These are phyloP conservation scores for Myotis pilosus DNA, from an alignment of 2,797 vertebrate genomes.

Conservation along the genomic window DNA sequence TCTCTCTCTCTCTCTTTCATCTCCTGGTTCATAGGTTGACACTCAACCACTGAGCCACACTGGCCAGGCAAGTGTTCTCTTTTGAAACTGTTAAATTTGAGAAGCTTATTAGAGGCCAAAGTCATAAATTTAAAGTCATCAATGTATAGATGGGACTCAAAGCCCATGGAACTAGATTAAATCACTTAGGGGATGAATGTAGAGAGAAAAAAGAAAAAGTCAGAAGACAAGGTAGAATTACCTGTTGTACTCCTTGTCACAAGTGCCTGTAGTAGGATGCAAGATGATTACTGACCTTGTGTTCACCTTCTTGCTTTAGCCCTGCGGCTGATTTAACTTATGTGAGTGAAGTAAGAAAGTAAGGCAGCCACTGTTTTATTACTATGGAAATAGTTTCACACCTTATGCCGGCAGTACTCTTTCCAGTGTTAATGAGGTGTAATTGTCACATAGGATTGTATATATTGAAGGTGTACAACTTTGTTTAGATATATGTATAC, in stretches of 20 bases:
- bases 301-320: background rate
- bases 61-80: background rate
- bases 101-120: background rate
- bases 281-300: background rate
- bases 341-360: slow-evolving; percentile 30
- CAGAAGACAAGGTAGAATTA: background rate
- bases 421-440: background rate
- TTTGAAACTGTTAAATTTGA: background rate
- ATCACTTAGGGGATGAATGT: background rate
- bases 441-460: background rate
- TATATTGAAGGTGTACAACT: background rate
- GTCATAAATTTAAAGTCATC: background rate
- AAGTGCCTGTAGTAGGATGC: background rate
- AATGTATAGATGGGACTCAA: background rate
- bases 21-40: too few relatives aligned
- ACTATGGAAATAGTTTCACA: background rate
- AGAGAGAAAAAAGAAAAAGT: background rate
- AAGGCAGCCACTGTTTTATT: background rate
- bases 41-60: too few relatives aligned
- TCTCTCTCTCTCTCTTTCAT: too few relatives aligned
- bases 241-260: background rate
- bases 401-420: background rate
- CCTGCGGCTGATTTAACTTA: background rate
- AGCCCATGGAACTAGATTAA: background rate
- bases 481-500: background rate